These are phyloP conservation scores for Bucco capensis DNA, from an alignment of 2,113 vertebrate genomes.

Conservation along the genomic window DNA sequence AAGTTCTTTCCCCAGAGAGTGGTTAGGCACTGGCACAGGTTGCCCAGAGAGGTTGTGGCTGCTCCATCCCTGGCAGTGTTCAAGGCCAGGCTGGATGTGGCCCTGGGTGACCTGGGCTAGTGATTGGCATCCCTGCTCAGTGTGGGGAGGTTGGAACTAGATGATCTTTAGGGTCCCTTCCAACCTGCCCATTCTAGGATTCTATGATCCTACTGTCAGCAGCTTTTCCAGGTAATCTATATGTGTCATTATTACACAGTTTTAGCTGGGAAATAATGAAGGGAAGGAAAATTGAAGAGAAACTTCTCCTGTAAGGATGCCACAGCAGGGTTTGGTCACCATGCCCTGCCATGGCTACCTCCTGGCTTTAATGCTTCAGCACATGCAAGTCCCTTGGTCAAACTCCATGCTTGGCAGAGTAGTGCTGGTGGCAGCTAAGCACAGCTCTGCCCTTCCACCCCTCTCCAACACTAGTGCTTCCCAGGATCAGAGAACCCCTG, in stretches of 20 bases:
- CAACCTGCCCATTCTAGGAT: no score
- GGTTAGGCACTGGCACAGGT: no score
- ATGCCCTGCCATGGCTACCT: background rate
- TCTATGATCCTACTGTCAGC: background rate
- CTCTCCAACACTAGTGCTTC: background rate
- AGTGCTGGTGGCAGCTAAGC: background rate
- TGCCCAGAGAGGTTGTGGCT: no score
- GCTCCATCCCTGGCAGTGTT: no score
- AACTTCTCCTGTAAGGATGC: background rate
- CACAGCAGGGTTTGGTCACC: background rate
- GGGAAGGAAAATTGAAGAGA: background rate
- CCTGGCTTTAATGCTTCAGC: background rate
- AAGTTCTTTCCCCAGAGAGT: no score
- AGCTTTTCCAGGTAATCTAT: background rate
- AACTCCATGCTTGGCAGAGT: background rate
- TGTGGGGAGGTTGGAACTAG: no score
- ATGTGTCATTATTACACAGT: background rate
- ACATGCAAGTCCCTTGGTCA: accelerated
- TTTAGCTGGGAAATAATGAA: background rate
- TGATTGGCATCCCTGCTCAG: no score
- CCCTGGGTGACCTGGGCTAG: no score
- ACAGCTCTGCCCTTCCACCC: background rate
- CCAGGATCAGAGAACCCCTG: background rate
- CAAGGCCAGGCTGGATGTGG: no score
- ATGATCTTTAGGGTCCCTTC: no score